A percentile compares a stretch with the other conserved stretches of the same genome.
phyloP scores from a whole-genome alignment of 2,113 vertebrate species.

The Corythoichthys haematopterus region DNA sequence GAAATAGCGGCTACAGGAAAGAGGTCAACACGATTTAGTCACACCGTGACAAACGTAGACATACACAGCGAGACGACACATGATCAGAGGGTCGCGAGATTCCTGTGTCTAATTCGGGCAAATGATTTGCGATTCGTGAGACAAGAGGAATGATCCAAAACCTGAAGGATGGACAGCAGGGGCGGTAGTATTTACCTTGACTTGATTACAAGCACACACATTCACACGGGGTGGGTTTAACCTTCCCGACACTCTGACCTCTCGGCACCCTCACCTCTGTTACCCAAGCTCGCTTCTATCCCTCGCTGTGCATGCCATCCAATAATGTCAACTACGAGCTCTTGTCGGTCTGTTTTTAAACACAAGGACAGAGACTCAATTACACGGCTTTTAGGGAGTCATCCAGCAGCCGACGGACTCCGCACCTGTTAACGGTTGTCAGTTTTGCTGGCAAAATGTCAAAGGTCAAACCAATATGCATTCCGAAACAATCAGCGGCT shows the following conservation, averaged over 20 bases:
- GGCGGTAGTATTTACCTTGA: constrained; percentile 74
- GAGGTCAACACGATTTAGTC: constrained; percentile 58
- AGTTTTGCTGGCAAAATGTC: constrained; percentile 58
- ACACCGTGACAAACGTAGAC: constrained; percentile 46
- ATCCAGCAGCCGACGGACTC: constrained; percentile 31
- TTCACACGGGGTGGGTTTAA: constrained; percentile 56
- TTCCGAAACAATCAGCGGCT: constrained; percentile 70
- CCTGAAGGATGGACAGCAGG: constrained; percentile 56
- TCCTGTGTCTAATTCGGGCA: constrained; percentile 62
- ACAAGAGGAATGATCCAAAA: constrained; percentile 59
- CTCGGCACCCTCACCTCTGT: constrained; percentile 41
- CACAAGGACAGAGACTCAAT: constrained; percentile 73
- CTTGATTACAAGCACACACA: constrained; percentile 62
- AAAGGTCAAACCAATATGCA: constrained; percentile 69
- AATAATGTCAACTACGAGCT: constrained; percentile 62
- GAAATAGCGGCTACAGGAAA: constrained; percentile 49
- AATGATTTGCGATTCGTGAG: constrained; percentile 65
- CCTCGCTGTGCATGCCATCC: constrained; percentile 55
- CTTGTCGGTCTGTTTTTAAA: constrained; percentile 72
- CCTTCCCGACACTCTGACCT: constrained; percentile 65
- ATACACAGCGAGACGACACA: constrained; percentile 32
- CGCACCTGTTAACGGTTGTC: constrained; percentile 65
- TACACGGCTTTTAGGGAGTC: constrained; percentile 61
- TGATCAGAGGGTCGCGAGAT: constrained; percentile 23
- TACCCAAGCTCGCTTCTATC: constrained; percentile 48